These are phyloP conservation scores for Psittacula cyanocephala DNA, from an alignment of 2,113 vertebrate species.

Conservation along the genomic window DNA sequence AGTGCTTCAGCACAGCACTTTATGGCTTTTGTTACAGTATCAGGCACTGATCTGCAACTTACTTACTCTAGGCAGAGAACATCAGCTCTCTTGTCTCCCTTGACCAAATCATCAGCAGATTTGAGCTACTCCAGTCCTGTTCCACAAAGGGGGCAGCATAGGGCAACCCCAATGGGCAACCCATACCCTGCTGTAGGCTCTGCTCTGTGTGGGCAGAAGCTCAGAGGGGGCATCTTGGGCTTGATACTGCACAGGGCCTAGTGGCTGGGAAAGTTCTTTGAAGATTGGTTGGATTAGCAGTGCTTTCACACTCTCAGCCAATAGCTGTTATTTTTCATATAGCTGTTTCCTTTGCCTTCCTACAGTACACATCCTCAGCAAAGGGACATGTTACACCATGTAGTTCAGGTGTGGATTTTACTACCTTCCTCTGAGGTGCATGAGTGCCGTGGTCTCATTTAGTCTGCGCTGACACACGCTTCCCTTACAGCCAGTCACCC, in stretches of 20 bases:
- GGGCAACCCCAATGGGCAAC: too few relatives aligned
- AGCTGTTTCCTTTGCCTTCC: neutral
- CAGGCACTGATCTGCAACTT: too few relatives aligned
- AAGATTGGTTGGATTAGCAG: neutral
- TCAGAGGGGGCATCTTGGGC: neutral
- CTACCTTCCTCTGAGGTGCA: neutral
- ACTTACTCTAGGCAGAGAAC: rapidly evolving
- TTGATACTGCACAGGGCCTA: neutral
- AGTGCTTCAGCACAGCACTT: neutral
- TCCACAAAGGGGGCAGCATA: neutral
- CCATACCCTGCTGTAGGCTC: rapidly evolving
- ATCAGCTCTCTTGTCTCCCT: neutral
- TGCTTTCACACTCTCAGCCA: neutral
- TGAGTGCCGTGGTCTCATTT: neutral
- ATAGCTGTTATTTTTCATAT: neutral
- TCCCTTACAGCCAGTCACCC: neutral
- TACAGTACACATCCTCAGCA: neutral
- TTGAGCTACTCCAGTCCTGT: neutral
- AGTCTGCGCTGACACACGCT: neutral
- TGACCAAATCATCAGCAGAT: neutral
- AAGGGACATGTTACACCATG: neutral
- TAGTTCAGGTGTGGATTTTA: neutral
- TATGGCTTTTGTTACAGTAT: neutral
- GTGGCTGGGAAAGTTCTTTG: neutral
- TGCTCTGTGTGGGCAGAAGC: neutral